Evolutionary conservation across 1,140 invertebrate species (phyloP).

Genomic region (Sarcophaga bullata): DNA sequence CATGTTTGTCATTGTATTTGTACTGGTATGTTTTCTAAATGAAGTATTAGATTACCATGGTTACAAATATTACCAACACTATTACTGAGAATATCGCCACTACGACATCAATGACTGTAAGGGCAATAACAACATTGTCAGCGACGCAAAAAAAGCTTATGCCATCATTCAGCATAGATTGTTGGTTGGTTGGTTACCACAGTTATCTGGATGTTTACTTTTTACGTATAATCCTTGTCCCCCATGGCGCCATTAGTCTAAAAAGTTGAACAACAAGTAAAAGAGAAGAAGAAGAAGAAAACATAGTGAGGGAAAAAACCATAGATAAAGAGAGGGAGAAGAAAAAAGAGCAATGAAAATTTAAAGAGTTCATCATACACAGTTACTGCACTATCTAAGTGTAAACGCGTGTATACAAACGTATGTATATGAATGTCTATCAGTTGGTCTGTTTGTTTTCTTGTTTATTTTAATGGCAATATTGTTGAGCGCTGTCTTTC

Average conservation of each 20-base stretch:
- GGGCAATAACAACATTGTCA: neutral
- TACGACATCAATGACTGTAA: neutral
- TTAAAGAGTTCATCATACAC: no score
- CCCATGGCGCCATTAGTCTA: conserved; percentile 39
- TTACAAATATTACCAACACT: conserved; percentile 13
- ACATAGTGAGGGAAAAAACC: neutral
- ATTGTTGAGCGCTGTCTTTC: conserved; percentile 5
- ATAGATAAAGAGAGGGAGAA: neutral
- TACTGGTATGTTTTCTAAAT: neutral
- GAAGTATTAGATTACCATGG: conserved; percentile 8
- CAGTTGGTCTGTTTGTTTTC: neutral
- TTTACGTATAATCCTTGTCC: conserved; percentile 24
- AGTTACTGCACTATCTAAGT: neutral
- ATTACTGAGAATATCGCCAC: neutral
- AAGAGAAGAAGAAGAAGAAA: neutral
- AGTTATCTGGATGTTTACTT: conserved; percentile 20
- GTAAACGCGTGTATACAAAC: neutral
- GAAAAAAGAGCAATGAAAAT: no score
- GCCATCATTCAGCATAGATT: neutral
- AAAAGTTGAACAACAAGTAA: conserved; percentile 24
- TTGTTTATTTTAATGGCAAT: conserved; percentile 13
- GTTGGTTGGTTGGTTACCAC: neutral
- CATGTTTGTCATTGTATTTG: neutral
- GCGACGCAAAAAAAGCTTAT: neutral
- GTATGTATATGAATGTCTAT: neutral